A percentile compares a stretch with the other conserved stretches of the same genome.
phyloP scores from a whole-genome alignment of 2,888 invertebrate species.

The Conops quadrifasciatus region DNA sequence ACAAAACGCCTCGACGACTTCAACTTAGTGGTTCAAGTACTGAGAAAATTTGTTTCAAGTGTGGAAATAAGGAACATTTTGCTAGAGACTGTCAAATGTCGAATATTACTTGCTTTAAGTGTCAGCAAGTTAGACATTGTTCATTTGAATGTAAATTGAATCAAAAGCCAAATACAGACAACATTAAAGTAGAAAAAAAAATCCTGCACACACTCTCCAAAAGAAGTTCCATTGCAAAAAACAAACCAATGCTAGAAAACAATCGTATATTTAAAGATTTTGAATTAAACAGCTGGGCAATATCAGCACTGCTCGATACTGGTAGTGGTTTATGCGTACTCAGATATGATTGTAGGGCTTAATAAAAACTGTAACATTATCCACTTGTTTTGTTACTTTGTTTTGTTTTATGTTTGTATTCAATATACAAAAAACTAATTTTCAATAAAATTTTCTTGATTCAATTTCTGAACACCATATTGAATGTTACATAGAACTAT shows the following conservation, averaged over 20 bases:
- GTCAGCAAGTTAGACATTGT: conserved; percentile 14
- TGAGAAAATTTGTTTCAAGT: conserved; percentile 21
- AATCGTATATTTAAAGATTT: conserved; percentile 35
- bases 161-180: too few relatives aligned
- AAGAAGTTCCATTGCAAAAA: neutral
- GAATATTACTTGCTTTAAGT: conserved; percentile 9
- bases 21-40: neutral
- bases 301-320: conserved; percentile 28
- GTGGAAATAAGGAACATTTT: conserved; percentile 12
- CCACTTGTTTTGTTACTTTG: too few relatives aligned
- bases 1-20: neutral
- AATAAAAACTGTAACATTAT: too few relatives aligned
- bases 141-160: conserved; percentile 21
- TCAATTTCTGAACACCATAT: conserved; percentile 17
- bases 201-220: too few relatives aligned
- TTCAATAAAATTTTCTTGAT: too few relatives aligned
- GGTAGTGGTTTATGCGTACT: conserved; percentile 28
- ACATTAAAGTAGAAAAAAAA: too few relatives aligned
- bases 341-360: conserved; percentile 33
- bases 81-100: conserved; percentile 6
- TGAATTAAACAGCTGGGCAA: neutral
- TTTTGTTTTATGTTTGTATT: too few relatives aligned
- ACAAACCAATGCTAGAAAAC: neutral
- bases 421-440: too few relatives aligned
- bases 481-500: conserved; percentile 24